A percentile compares a stretch with the other conserved stretches of the same genome.
These are phyloP conservation scores for Aplochiton taeniatus DNA, from an alignment of 2,797 vertebrate genomes.

Conservation along the genomic window DNA sequence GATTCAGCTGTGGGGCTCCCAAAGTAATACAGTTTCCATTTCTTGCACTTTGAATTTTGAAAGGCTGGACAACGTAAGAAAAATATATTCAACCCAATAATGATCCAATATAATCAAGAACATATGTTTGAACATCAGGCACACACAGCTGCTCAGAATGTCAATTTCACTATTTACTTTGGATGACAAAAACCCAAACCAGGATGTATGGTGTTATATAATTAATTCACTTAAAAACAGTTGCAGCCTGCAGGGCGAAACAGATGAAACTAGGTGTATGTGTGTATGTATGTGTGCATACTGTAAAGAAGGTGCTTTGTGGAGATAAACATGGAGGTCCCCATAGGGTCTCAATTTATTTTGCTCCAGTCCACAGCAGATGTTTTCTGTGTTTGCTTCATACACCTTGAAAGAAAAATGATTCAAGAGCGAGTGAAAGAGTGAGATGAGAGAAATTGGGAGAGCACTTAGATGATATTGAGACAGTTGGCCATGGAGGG, in stretches of 20 bases:
- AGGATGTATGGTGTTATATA: neutral
- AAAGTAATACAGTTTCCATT: neutral
- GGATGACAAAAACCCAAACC: neutral
- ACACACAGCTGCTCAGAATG: neutral
- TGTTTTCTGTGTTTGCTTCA: conserved; percentile 20
- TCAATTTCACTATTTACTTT: neutral
- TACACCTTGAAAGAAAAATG: neutral
- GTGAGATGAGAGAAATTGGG: conserved; percentile 2
- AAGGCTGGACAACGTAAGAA: neutral
- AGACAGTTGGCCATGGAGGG: conserved; percentile 18
- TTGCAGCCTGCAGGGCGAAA: neutral
- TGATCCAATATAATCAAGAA: neutral
- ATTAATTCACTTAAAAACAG: too few relatives aligned
- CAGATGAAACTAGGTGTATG: neutral
- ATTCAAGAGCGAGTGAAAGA: conserved; percentile 9
- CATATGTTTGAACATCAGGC: neutral
- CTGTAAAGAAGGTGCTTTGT: neutral
- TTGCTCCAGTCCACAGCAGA: conserved; percentile 11
- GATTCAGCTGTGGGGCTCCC: neutral
- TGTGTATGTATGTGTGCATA: conserved; percentile 4
- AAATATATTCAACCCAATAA: neutral
- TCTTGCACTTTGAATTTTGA: too few relatives aligned
- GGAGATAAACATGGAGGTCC: neutral
- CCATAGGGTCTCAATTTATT: neutral
- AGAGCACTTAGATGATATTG: conserved; percentile 26